A percentile compares a stretch with the other conserved stretches of the same genome.
Evolutionary conservation across 2,113 vertebrate genomes (phyloP).

Genomic region (Myotis brandtii): DNA sequence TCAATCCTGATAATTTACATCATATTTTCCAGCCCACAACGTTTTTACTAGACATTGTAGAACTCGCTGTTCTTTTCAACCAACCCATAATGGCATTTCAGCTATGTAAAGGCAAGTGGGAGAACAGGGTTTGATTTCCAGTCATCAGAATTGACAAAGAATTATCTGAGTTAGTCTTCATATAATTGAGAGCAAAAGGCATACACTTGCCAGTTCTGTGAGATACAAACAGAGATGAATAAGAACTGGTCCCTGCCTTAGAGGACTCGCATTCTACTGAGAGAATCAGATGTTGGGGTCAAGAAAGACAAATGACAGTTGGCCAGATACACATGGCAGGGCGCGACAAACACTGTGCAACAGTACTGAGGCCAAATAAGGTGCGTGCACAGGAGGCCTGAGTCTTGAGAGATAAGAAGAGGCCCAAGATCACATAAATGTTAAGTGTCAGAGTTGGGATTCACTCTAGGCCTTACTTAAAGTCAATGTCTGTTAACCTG

Average conservation of each 20-base stretch:
- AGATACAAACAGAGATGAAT: conserved; percentile 5
- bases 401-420: neutral
- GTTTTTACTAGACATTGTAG: conserved; percentile 49
- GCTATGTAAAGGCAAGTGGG: conserved; percentile 20
- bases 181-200: conserved; percentile 48
- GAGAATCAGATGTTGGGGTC: neutral
- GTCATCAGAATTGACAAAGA: conserved; percentile 53
- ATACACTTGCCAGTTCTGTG: conserved; percentile 26
- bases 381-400: accelerated
- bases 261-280: neutral
- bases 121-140: conserved; percentile 39
- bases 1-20: conserved; percentile 36
- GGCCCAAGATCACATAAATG: neutral
- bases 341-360: neutral
- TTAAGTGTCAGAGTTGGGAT: neutral
- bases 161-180: neutral
- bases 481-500: neutral
- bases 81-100: conserved; percentile 36
- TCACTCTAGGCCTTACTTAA: neutral
- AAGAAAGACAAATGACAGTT: neutral
- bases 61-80: conserved; percentile 49
- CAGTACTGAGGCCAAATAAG: neutral
- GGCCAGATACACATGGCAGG: accelerated
- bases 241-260: neutral
- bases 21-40: conserved; percentile 40